Base-by-base conservation (phyloP, 2,797 vertebrate genomes). In the Rhyacichthys aspro region DNA sequence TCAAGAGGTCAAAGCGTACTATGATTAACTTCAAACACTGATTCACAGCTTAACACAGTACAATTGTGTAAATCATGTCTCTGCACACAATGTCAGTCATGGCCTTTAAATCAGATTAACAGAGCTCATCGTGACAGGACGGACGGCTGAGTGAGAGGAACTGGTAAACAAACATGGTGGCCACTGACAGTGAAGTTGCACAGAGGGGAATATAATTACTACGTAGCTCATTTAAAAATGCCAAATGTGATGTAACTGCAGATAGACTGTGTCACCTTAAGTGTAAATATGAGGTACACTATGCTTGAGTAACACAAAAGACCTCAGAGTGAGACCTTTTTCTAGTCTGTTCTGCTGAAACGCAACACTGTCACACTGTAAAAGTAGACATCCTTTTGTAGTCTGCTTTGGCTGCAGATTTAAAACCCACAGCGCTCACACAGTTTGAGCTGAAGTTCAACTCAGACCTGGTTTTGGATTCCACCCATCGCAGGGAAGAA, bases 81-180 rank as follows among this genome's bases (percentile, higher is more conserved):
- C 8, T 36, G 37, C 1, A 28, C 49, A 43, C 8, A 7, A 39
- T 5, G 9, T 36, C 46, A 62, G 34, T 33, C 43, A 39, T 18
- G n/a, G 8, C 14, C 42, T 12, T 54, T 36, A 59, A 62, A 63
- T 60, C 49, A 72, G 63, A 72, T 80, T 63, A 72, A 12, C 47
- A 45, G 6, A 39, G 53, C 61, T 56, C 16, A 42, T 62, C 48
- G 45, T 63, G 53, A 55, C 57, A 65, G 3, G 3, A 60, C 45
- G 63, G 36, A 41, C 52, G 39, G 17, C 41, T 17, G 38, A 4
- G 52, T n/a, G n/a, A n/a, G n/a, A n/a, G n/a, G n/a, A n/a, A n/a
- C n/a, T n/a, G n/a, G n/a, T n/a, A n/a, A n/a, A n/a, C n/a, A n/a
- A n/a, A n/a, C n/a, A n/a, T n/a, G n/a, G n/a, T n/a, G n/a, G n/a